Percentiles rank a stretch among this genome's conserved stretches.
Conservation (phyloP, 1,140 invertebrate species). For the Papilio glaucus region DNA sequence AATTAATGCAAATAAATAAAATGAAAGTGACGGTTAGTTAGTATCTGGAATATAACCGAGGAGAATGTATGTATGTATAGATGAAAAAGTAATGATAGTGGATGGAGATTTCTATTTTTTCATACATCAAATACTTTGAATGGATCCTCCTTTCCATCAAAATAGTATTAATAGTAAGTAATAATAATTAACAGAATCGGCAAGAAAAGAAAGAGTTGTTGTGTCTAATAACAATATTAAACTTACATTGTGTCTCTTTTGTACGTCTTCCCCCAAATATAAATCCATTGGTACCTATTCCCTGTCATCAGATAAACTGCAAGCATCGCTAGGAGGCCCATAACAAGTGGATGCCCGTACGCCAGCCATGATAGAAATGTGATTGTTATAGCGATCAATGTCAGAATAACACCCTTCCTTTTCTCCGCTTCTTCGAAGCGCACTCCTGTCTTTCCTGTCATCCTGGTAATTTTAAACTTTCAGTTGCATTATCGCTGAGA, state of each 20-base stretch:
- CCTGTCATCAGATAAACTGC: conserved; percentile 67
- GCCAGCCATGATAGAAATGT: conserved; percentile 56
- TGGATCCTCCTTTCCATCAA: no score
- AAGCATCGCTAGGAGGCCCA: conserved; percentile 51
- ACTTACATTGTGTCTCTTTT: conserved; percentile 71
- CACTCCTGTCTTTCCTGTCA: conserved; percentile 69
- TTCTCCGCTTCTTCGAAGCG: conserved; percentile 74
- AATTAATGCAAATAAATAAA: no score
- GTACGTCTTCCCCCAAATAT: conserved; percentile 74
- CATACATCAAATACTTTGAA: no score
- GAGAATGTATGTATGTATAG: no score
- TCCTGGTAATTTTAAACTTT: conserved; percentile 54
- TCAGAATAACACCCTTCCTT: conserved; percentile 55
- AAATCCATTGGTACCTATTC: conserved; percentile 75
- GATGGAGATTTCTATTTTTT: no score
- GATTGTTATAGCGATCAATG: conserved; percentile 49
- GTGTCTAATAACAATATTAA: background rate
- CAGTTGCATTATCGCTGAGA: conserved; percentile 43
- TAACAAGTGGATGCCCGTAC: conserved; percentile 45
- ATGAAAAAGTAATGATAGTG: no score
- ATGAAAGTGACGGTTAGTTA: no score
- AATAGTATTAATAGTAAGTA: no score
- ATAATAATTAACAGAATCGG: no score
- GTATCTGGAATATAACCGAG: no score
- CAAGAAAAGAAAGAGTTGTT: no score